These are phyloP conservation scores for Hoplostethus mediterraneus DNA, from an alignment of 2,797 vertebrate genomes.

Conservation along the genomic window DNA sequence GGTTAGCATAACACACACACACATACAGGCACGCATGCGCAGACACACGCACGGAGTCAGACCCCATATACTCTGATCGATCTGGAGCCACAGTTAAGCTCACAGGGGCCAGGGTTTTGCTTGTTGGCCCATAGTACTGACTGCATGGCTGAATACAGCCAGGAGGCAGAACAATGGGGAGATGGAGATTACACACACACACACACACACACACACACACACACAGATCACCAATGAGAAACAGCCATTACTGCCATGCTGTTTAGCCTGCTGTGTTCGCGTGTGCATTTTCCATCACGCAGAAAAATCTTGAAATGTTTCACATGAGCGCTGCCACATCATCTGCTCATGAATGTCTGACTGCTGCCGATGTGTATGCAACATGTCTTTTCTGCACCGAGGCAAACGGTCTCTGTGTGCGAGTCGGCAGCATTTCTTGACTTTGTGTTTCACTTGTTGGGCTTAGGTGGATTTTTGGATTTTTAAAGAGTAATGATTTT, in stretches of 20 bases:
- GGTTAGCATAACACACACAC: constrained; percentile 29
- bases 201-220: constrained; percentile 28
- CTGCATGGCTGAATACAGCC: constrained; percentile 47
- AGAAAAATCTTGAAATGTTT: constrained; percentile 22
- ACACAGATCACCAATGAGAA: constrained; percentile 46
- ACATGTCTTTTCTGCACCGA: not conserved
- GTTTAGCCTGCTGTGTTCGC: constrained; percentile 39
- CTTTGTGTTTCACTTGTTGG: constrained; percentile 3
- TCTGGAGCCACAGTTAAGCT: constrained; percentile 52
- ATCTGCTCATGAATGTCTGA: constrained; percentile 17
- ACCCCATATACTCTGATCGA: constrained; percentile 57
- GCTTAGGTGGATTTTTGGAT: constrained; percentile 19
- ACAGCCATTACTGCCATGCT: constrained; percentile 58
- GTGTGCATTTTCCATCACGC: constrained; percentile 55
- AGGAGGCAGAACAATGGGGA: constrained; percentile 42
- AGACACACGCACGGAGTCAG: constrained; percentile 20
- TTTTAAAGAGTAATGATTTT: constrained; percentile 45
- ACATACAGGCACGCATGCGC: constrained; percentile 6
- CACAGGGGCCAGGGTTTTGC: constrained; percentile 51
- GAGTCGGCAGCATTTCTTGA: constrained; percentile 18
- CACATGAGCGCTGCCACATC: constrained; percentile 16
- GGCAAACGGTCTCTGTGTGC: not conserved
- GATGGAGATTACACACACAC: constrained; percentile 26
- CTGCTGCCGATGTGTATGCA: not conserved
- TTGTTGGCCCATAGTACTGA: constrained; percentile 33